Percentiles rank a stretch among this genome's conserved stretches.
Evolutionary conservation across 2,888 invertebrate species (phyloP).

Genomic region (Carterocephalus palaemon): DNA sequence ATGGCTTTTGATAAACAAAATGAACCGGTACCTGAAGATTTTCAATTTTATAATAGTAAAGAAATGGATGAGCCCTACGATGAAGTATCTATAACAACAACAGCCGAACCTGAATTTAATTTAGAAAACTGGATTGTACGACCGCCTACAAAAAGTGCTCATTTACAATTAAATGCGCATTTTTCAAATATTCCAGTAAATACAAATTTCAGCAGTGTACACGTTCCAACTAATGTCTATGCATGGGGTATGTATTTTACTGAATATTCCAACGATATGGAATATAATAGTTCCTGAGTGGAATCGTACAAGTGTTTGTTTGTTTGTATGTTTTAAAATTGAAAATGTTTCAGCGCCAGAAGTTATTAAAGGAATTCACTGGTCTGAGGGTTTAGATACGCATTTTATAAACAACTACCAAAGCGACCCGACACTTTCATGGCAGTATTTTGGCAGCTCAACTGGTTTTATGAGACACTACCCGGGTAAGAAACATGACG

Average conservation of each 20-base stretch:
- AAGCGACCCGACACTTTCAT: slow-evolving; percentile 91
- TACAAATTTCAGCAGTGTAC: slow-evolving; percentile 90
- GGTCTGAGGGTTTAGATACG: slow-evolving; percentile 95
- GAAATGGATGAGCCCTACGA: slow-evolving; percentile 81
- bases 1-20: slow-evolving; percentile 82
- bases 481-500: slow-evolving; percentile 82
- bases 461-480: slow-evolving; percentile 98
- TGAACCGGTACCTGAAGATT: slow-evolving; percentile 78
- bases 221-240: slow-evolving; percentile 97
- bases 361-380: slow-evolving; percentile 94
- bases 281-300: too few species aligned
- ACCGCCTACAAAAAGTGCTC: slow-evolving; percentile 80
- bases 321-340: too few species aligned
- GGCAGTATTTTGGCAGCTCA: slow-evolving; percentile 99
- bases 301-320: too few species aligned
- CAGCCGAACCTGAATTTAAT: slow-evolving; percentile 75
- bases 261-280: too few species aligned
- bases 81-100: slow-evolving; percentile 67
- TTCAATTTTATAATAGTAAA: slow-evolving; percentile 85
- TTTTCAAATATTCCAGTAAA: slow-evolving; percentile 89
- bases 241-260: slow-evolving; percentile 83
- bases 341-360: slow-evolving; percentile 81
- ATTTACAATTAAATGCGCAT: slow-evolving; percentile 83
- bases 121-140: slow-evolving; percentile 75
- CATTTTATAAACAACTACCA: slow-evolving; percentile 93